Evolutionary conservation across 1,140 invertebrate species (phyloP).

Genomic region (Stegodyphus mimosarum): DNA sequence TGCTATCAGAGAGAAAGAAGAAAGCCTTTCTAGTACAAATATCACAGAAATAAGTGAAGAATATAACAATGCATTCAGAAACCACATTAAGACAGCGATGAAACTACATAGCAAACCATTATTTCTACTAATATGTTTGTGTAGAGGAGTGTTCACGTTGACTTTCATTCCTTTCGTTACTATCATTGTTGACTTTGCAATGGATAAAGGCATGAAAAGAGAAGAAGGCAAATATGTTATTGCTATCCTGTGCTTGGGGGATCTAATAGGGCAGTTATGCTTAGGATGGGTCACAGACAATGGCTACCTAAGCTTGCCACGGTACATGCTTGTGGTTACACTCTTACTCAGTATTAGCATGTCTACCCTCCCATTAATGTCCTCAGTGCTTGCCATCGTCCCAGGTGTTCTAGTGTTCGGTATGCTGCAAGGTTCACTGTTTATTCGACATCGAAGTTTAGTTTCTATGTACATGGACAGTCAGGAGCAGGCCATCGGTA

Average conservation of each 20-base stretch:
- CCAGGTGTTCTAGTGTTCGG: conserved; percentile 20
- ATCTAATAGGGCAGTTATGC: conserved; percentile 33
- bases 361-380: conserved; percentile 9
- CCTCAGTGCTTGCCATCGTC: not conserved
- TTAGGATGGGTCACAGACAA: conserved; percentile 46
- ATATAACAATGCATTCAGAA: not conserved
- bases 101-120: conserved; percentile 32
- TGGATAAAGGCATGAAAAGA: conserved; percentile 24
- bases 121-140: conserved; percentile 39
- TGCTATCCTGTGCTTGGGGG: conserved; percentile 25
- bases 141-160: conserved; percentile 27
- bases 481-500: conserved; percentile 39
- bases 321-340: conserved; percentile 39
- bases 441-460: conserved; percentile 26
- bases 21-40: not conserved
- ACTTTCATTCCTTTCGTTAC: conserved; percentile 52
- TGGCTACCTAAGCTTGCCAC: not conserved
- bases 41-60: not conserved
- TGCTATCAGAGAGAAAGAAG: not conserved
- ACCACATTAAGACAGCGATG: conserved; percentile 37
- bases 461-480: conserved; percentile 35
- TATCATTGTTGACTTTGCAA: conserved; percentile 43
- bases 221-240: conserved; percentile 37
- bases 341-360: conserved; percentile 1
- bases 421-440: conserved; percentile 48